Base-by-base conservation (phyloP, 1,140 invertebrate species). In the Antheraea mylitta region DNA sequence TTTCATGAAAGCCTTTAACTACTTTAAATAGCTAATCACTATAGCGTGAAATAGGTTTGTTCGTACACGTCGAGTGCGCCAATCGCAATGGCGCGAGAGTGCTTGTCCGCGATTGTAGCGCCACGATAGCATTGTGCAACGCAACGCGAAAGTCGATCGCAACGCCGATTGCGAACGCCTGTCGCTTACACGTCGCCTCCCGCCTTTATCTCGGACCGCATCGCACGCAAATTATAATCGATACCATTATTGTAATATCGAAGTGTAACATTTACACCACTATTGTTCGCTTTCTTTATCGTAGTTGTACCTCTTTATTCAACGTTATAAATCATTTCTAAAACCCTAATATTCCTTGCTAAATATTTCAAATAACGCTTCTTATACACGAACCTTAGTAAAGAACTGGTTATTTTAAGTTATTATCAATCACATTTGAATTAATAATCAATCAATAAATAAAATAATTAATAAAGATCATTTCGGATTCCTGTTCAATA, bases 151-250 rank as follows among this genome's bases (percentile, higher is more conserved):
- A 86, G 79, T 83, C 80, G 89, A 91, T 89, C 78, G 82, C 86
- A 81, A 78, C 84, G 85, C 75, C 85, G 89, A 91, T 91, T 85
- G 79, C 83, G 73, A 73, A 76, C 73, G 77, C 78, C 88, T 90
- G 89, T 91, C 89, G 87, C 86, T 90, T 85, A 88, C 82, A 79
- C 86, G 89, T 91, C 89, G 87, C 82, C 81, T 85, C 77, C 77
- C 77, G 74, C 75, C 78, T 76, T 71, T 89, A 90, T 89, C 89
- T 79, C 78, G 71, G 67, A 78, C 78, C 77, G 80, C 79, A 90
- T 91, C 87, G 86, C 87, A 91, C 89, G 89, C 89, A 91, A 91
- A 91, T 91, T 91, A 91, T 91, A 89, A 91, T 87, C 89, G 89
- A 91, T 90, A 89, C 87, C 88, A 91, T 90, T 91, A 91, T 91